Evolutionary conservation across 53 echinoderm and acorn worm species (phyloP).

Genomic region (Paracentrotus lividus): DNA sequence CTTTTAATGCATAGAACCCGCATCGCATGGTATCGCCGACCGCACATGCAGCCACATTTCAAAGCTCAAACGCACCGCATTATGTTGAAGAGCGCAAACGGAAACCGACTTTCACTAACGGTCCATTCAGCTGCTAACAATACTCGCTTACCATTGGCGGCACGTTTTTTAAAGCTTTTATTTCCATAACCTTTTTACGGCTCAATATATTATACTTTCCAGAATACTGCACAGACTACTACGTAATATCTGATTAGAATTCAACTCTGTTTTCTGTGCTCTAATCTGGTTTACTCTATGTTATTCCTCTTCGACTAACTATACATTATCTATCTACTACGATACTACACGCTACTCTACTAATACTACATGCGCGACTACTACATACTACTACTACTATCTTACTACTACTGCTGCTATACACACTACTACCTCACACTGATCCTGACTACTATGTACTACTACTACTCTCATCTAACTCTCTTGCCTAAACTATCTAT

Average conservation of each 20-base stretch:
- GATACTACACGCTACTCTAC: background rate
- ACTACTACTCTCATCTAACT: background rate
- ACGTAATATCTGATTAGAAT: too few species aligned
- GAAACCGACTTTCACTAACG: background rate
- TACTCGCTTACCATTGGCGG: background rate
- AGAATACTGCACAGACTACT: background rate
- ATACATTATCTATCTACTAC: background rate
- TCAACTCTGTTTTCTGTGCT: too few species aligned
- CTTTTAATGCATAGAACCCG: too few species aligned
- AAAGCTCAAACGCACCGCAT: background rate
- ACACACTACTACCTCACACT: background rate
- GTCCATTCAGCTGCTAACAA: constrained; percentile 16
- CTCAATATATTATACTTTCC: background rate
- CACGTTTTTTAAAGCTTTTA: background rate
- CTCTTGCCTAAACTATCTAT: too few species aligned
- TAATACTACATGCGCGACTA: background rate
- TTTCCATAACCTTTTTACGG: background rate
- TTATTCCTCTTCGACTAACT: background rate
- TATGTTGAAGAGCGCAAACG: background rate
- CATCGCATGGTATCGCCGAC: too few species aligned
- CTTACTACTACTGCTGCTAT: background rate
- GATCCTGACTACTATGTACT: background rate
- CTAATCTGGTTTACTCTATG: background rate
- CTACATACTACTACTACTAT: background rate
- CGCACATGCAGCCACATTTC: background rate